Percentiles rank a stretch among this genome's conserved stretches.
These are phyloP conservation scores for Nibea albiflora DNA, from an alignment of 2,113 vertebrate genomes.

Conservation along the genomic window DNA sequence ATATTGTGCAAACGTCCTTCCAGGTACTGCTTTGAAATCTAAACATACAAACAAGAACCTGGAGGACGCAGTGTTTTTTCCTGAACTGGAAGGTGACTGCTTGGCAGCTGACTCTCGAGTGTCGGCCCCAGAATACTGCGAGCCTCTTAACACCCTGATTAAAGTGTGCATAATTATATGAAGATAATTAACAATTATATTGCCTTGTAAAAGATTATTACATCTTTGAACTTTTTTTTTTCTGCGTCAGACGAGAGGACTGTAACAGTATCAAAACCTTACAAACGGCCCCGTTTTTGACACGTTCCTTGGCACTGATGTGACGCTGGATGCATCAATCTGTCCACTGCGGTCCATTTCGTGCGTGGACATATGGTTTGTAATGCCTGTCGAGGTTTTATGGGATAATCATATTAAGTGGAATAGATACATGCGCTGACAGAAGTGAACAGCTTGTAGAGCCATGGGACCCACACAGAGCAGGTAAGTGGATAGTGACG, in stretches of 20 bases:
- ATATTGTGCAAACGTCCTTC: no score
- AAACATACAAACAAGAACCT: neutral
- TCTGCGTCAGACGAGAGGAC: neutral
- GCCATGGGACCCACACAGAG: neutral
- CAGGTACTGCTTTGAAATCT: neutral
- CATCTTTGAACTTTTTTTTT: neutral
- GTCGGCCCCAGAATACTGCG: neutral
- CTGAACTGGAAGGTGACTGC: neutral
- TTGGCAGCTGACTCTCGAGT: constrained; percentile 9
- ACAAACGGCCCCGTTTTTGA: constrained; percentile 8
- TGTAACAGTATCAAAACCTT: neutral
- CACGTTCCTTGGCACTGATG: neutral
- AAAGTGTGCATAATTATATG: constrained; percentile 24
- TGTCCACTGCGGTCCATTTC: neutral
- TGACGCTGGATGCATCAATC: no score
- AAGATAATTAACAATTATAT: constrained; percentile 22
- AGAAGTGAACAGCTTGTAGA: neutral
- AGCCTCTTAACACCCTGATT: constrained; percentile 21
- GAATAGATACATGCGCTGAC: neutral
- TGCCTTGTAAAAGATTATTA: constrained; percentile 9
- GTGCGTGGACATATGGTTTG: neutral
- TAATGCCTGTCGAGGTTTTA: constrained; percentile 1
- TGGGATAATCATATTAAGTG: neutral
- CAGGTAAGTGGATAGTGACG: neutral
- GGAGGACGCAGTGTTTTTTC: no score